Evolutionary conservation across 1,140 invertebrate species (phyloP).

Genomic region (Papilio polytes): DNA sequence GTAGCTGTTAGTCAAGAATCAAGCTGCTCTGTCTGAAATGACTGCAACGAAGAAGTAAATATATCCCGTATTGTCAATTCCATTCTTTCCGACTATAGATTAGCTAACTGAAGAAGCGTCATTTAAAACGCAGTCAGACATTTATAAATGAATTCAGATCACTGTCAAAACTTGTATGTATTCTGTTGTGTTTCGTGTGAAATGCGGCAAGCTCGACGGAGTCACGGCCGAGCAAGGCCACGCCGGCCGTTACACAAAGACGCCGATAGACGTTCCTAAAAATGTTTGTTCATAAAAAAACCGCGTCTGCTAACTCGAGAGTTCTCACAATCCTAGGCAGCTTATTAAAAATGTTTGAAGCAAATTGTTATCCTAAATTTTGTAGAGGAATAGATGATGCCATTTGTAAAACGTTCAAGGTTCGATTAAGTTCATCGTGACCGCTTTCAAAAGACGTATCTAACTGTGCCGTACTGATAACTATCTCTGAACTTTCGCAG

Average conservation of each 20-base stretch:
- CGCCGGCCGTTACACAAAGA: slow-evolving; percentile 64
- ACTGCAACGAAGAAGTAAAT: too few relatives aligned
- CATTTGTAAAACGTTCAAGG: too few relatives aligned
- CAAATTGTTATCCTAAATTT: not conserved
- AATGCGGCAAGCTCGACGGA: slow-evolving; percentile 46
- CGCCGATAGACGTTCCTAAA: slow-evolving; percentile 47
- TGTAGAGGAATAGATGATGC: too few relatives aligned
- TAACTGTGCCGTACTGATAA: too few relatives aligned
- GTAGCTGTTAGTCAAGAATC: too few relatives aligned
- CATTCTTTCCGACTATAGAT: too few relatives aligned
- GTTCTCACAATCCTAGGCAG: slow-evolving; percentile 18
- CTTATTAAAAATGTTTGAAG: not conserved
- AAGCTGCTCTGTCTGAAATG: too few relatives aligned
- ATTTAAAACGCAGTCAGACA: not conserved
- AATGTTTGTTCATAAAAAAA: slow-evolving; percentile 31
- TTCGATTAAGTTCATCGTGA: not conserved
- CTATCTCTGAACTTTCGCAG: too few relatives aligned
- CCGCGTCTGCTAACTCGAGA: slow-evolving; percentile 9
- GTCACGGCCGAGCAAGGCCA: slow-evolving; percentile 65
- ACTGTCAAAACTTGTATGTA: not conserved
- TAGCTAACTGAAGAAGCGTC: too few relatives aligned
- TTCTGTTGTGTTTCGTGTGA: slow-evolving; percentile 40
- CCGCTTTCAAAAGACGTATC: too few relatives aligned
- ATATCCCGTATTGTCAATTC: too few relatives aligned
- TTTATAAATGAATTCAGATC: not conserved